Evolutionary conservation across 2,797 vertebrate species (phyloP), one percentile per base, ranked within the genome.

Genomic region (Odontamblyopus rebecca): DNA sequence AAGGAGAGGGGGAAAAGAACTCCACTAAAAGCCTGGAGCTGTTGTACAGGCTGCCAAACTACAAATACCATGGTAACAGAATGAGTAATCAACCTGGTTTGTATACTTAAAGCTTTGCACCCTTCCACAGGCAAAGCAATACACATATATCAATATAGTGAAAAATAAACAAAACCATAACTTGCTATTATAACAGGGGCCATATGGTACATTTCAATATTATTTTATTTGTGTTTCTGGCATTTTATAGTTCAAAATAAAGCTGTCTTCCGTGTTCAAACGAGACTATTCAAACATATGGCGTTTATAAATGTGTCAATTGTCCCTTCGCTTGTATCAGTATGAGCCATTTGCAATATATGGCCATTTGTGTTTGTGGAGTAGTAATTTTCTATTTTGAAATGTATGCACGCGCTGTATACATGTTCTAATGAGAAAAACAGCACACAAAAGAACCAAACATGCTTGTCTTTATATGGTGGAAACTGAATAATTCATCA

Each of bases 101-200:
- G 56, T 80, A 82, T 64, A 61, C 68, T 72, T 29, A 60, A 77
- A 76, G 57, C 30, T 60, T 62, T 67, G 54, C 60, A 29, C 67
- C 69, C 35, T 44, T 77, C 35, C 57, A 69, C 29, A 71, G 44
- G 64, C 44, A 73, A 71, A 27, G 57, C 23, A 66, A 70, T 44
- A 41, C 3, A 15, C 11, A 48, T 15, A 59, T 54, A 67, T 76
- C 35, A 35, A 59, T 26, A 63, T 61, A 48, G 15, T 44, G 6
- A 61, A 11, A 68, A 67, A 57, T 30, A 67, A 67, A 53, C 65
- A 67, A 30, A 32, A 18, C 29, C 50, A 54, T 51, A 54, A 19
- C 19, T 15, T n/a, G 27, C 48, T 4, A 54, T 67, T 13, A 54
- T 67, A 32, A 67, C 12, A 11, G 0, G 8, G 8, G 3, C 48